Evolutionary conservation across 1,140 invertebrate genomes (phyloP).

Genomic region (Lordiphosa clarofinis): DNA sequence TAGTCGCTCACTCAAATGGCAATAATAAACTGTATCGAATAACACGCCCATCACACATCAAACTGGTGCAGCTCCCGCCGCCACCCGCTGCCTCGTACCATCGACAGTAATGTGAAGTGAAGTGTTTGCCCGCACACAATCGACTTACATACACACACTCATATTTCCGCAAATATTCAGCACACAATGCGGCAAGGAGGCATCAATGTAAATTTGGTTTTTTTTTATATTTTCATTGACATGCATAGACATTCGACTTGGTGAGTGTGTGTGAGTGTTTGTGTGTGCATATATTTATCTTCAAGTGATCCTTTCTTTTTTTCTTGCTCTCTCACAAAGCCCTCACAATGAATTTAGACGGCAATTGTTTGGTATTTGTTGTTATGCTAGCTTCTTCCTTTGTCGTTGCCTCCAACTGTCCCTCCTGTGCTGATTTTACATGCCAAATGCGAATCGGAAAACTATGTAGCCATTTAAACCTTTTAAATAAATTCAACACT

Average conservation of each 20-base stretch:
- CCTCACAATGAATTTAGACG: conserved; percentile 70
- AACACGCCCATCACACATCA: conserved; percentile 39
- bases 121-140: conserved; percentile 62
- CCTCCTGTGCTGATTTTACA: neutral
- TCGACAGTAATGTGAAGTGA: conserved; percentile 55
- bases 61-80: neutral
- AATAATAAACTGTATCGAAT: conserved; percentile 64
- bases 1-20: conserved; percentile 52
- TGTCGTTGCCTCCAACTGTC: conserved; percentile 22
- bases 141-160: conserved; percentile 26
- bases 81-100: conserved; percentile 2
- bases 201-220: too few relatives aligned
- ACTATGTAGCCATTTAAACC: too few relatives aligned
- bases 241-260: conserved; percentile 47
- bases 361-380: conserved; percentile 65
- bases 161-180: conserved; percentile 44
- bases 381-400: conserved; percentile 29
- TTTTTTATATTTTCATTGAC: conserved; percentile 53
- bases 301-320: conserved; percentile 56
- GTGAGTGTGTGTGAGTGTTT: neutral
- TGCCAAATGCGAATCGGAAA: too few relatives aligned
- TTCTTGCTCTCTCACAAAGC: conserved; percentile 43
- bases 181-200: conserved; percentile 53
- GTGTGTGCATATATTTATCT: conserved; percentile 12
- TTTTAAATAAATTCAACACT: too few relatives aligned